These are phyloP conservation scores for Cydia splendana DNA, from an alignment of 1,140 invertebrate genomes.

Conservation along the genomic window DNA sequence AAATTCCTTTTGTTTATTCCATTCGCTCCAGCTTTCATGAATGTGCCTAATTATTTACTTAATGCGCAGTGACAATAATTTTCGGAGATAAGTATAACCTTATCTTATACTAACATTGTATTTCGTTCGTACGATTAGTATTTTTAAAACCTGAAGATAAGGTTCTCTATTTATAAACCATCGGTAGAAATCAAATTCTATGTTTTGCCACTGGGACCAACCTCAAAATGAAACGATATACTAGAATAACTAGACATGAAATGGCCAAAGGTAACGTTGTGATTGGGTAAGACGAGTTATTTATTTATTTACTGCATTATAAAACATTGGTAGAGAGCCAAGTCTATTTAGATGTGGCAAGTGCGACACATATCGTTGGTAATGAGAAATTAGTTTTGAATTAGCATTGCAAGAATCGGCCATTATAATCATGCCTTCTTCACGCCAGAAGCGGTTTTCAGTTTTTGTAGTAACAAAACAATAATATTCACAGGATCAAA, in stretches of 20 bases:
- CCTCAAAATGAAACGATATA: neutral
- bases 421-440: neutral
- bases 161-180: no score
- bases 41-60: no score
- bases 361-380: neutral
- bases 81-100: no score
- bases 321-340: constrained; percentile 26
- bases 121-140: no score
- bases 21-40: no score
- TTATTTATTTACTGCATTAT: constrained; percentile 1
- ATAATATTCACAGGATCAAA: neutral
- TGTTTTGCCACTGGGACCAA: no score
- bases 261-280: neutral
- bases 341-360: constrained; percentile 24
- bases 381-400: constrained; percentile 8
- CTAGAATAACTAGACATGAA: neutral
- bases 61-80: no score
- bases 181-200: no score
- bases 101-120: no score
- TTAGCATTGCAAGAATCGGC: neutral
- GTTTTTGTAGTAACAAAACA: neutral
- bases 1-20: no score
- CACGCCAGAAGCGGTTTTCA: neutral
- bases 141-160: no score
- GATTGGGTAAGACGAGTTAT: neutral